Evolutionary conservation across 2,113 vertebrate species (phyloP).

Genomic region (Gnathonemus echidnorhynchus): DNA sequence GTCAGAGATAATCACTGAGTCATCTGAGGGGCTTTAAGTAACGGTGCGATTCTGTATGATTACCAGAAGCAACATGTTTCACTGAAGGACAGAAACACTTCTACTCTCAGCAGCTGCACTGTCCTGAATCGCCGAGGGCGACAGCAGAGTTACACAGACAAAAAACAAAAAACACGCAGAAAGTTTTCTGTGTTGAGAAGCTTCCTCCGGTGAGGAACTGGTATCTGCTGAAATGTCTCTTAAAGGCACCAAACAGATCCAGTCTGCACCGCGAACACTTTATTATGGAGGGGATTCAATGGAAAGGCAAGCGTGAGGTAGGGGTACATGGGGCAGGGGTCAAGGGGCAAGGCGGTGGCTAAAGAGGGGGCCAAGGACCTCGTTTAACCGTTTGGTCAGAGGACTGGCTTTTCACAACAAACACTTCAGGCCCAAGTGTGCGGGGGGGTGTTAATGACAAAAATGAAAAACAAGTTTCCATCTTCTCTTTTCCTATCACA

Average conservation of each 20-base stretch:
- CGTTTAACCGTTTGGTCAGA: conserved; percentile 37
- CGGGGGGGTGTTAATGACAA: not conserved
- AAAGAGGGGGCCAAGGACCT: conserved; percentile 28
- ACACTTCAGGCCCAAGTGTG: not conserved
- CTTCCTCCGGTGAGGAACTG: conserved; percentile 18
- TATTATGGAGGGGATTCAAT: conserved; percentile 45
- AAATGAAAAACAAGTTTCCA: not conserved
- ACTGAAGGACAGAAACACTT: not conserved
- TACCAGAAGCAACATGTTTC: not conserved
- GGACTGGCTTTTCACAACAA: conserved; percentile 15
- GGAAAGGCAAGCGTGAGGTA: conserved; percentile 44
- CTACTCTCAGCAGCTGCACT: not conserved
- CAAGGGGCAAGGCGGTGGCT: conserved; percentile 28
- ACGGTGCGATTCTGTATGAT: not conserved
- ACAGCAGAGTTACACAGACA: not conserved
- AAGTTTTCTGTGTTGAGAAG: conserved; percentile 12
- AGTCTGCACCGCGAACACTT: conserved; percentile 44
- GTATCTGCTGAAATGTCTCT: conserved; percentile 39
- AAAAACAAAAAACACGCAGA: conserved; percentile 31
- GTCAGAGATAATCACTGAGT: not conserved
- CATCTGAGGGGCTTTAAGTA: not conserved
- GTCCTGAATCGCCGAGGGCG: not conserved
- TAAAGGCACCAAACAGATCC: conserved; percentile 44
- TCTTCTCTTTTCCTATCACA: not conserved
- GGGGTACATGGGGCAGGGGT: conserved; percentile 34